Evolutionary conservation across 2,797 vertebrate species (phyloP), one percentile per base, ranked within the genome.

Genomic region (Channa striata): DNA sequence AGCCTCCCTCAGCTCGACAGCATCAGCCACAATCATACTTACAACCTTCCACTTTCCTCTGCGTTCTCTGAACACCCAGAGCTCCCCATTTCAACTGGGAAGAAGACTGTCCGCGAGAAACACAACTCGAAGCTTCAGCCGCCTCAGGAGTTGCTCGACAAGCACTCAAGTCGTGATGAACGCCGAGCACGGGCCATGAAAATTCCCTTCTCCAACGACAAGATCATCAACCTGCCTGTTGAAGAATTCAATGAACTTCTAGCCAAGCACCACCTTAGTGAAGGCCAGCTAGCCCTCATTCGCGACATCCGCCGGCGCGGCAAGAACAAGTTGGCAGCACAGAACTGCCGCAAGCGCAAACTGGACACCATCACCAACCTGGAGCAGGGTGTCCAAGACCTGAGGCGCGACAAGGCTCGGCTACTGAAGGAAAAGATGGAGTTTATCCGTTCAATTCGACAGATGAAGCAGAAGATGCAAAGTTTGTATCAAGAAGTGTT

Each of bases 241-340:
- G 98, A 99, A 70, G 98, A 99, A 91, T 99, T 99, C 91, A 99
- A 99, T 34, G 97, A 99, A 91, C 96, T 99, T 3, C 92, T 99
- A 2, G 96, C 97, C 88, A 99, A 99, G 82, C 96, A 99, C 90
- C 97, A 97, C 85, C 94, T 99, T 66, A 99, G 95, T 0, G 98
- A 99, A 81, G 94, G 95, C 1, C 98, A 99, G 92, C 95, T 99
- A 0, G 95, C 97, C 59, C 95, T 99, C 43, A 96, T 99, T 84
- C 96, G 98, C 0, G 98, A 99, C 91, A 99, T 99, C 89, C 94
- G 98, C 65, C 84, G 98, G 59, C 94, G 98, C 0, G 98, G 98
- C 68, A 99, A 99, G 89, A 99, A 99, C 94, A 99, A 99, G 93
- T 97, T 99, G 97, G 98, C 98, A 0, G 98, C 98, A 0, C 98